Percentiles rank a stretch among this genome's conserved stretches.
Evolutionary conservation across 2,113 vertebrate genomes (phyloP).

Genomic region (Procavia capensis): DNA sequence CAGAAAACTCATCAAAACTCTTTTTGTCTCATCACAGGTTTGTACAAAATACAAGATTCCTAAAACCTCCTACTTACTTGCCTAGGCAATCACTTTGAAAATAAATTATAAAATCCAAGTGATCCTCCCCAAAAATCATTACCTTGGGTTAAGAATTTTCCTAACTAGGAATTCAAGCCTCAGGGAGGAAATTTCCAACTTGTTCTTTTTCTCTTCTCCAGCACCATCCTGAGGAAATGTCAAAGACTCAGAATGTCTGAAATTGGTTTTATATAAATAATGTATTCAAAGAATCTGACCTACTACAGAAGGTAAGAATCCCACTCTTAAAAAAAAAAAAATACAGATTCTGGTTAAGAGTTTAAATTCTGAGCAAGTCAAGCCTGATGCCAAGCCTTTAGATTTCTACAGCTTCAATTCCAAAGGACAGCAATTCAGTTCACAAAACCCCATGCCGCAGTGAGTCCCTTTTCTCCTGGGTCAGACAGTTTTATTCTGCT

Average conservation of each 20-base stretch:
- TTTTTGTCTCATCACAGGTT: conserved; percentile 6
- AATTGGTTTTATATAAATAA: conserved; percentile 80
- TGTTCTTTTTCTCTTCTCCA: conserved; percentile 48
- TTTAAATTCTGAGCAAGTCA: conserved; percentile 69
- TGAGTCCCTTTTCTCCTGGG: conserved; percentile 10
- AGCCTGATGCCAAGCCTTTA: conserved; percentile 59
- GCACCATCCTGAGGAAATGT: conserved; percentile 61
- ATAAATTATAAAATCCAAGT: conserved; percentile 42
- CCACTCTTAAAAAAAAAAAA: conserved; percentile 74
- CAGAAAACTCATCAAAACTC: conserved; percentile 42
- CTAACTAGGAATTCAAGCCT: conserved; percentile 44
- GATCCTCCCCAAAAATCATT: background rate
- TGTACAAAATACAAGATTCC: conserved; percentile 43
- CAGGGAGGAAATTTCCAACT: conserved; percentile 51
- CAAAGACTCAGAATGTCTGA: conserved; percentile 66
- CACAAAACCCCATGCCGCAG: conserved; percentile 61
- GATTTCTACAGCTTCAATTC: conserved; percentile 58
- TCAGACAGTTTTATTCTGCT: conserved; percentile 87
- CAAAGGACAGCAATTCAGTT: conserved; percentile 55
- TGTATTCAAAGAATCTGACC: conserved; percentile 70
- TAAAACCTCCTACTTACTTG: conserved; percentile 36
- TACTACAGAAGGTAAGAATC: conserved; percentile 64
- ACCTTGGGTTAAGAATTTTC: conserved; percentile 50
- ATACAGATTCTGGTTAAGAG: conserved; percentile 66
- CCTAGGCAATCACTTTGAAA: background rate